phyloP scores from a whole-genome alignment of 2,797 vertebrate species.

The Acrossocheilus fasciatus region DNA sequence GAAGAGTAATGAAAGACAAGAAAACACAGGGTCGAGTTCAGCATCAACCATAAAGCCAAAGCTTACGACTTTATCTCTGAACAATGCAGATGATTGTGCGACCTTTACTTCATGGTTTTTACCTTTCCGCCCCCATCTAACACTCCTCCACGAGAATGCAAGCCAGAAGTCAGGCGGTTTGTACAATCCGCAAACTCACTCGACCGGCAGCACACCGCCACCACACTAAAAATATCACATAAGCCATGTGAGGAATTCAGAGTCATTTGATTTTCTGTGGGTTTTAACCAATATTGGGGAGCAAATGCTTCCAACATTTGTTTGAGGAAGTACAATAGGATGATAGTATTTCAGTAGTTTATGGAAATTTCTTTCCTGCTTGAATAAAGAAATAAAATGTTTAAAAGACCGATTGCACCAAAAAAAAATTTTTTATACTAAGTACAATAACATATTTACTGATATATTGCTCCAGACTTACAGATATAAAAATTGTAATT shows the following conservation, averaged over 20 bases:
- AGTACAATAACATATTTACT: background rate
- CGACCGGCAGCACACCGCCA: conserved; percentile 26
- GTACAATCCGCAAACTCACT: conserved; percentile 53
- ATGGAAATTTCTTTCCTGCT: background rate
- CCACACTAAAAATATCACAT: conserved; percentile 24
- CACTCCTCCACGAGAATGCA: conserved; percentile 29
- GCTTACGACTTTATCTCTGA: conserved; percentile 39
- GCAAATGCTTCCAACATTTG: conserved; percentile 8
- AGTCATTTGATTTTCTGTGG: conserved; percentile 36
- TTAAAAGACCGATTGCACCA: background rate
- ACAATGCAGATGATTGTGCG: conserved; percentile 54
- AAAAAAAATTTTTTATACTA: background rate
- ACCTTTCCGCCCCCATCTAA: conserved; percentile 26
- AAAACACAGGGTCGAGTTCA: conserved; percentile 46
- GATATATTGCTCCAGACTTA: background rate
- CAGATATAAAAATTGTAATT: background rate
- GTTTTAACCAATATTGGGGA: conserved; percentile 22
- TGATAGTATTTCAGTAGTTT: background rate
- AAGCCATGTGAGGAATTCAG: conserved; percentile 32
- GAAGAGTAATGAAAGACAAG: conserved; percentile 16
- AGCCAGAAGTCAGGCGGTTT: conserved; percentile 47
- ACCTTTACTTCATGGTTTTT: conserved; percentile 31
- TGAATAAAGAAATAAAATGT: background rate
- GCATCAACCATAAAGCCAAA: conserved; percentile 28
- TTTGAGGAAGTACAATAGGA: conserved; percentile 5